These are phyloP conservation scores for Halcyon senegalensis DNA, from an alignment of 2,113 vertebrate species.

Conservation along the genomic window DNA sequence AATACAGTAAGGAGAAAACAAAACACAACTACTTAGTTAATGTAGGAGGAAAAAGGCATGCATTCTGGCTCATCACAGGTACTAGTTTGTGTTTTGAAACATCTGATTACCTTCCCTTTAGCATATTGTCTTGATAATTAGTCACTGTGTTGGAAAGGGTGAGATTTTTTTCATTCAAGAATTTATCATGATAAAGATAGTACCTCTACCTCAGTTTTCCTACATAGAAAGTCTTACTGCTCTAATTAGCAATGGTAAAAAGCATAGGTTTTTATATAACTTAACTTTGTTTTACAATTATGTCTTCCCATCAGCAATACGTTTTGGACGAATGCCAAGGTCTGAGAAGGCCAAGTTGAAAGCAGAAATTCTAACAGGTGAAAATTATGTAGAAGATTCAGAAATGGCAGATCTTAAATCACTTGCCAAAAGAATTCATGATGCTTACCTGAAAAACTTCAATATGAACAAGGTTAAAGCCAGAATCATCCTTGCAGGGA, in stretches of 20 bases:
- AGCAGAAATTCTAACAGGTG: conserved; percentile 91
- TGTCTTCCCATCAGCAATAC: conserved; percentile 84
- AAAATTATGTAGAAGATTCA: conserved; percentile 82
- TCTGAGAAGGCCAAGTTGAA: conserved; percentile 97
- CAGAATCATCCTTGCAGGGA: conserved; percentile 92
- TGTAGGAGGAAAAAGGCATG: background rate
- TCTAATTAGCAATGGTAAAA: background rate
- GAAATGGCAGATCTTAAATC: conserved; percentile 90
- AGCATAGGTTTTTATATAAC: background rate
- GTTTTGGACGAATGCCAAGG: conserved; percentile 96
- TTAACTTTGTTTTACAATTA: background rate
- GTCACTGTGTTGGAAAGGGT: background rate
- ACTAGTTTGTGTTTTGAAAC: background rate
- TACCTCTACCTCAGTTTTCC: background rate
- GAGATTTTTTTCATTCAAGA: background rate
- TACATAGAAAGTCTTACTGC: background rate
- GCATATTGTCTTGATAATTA: background rate
- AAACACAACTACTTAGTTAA: background rate
- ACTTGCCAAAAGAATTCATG: conserved; percentile 91
- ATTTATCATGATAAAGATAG: background rate
- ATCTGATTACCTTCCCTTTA: background rate
- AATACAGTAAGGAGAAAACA: background rate
- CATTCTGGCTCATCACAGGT: background rate
- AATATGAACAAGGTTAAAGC: conserved; percentile 99
- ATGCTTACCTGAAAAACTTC: conserved; percentile 98